Evolutionary conservation across 2,888 invertebrate species (phyloP).

Genomic region (Cosmopolites sordidus): DNA sequence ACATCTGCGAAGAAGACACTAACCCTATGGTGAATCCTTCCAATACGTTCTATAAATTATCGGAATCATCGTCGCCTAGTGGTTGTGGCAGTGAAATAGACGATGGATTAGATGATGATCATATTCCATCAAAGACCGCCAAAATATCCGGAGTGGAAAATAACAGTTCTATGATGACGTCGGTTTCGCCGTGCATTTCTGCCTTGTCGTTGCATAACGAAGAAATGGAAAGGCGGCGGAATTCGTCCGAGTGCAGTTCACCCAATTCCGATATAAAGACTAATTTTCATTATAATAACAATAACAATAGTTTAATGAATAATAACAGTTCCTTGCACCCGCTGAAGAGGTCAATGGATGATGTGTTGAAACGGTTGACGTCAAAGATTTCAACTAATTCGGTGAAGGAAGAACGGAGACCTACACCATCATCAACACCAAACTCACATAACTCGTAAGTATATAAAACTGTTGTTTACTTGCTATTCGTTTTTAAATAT

Average conservation of each 20-base stretch:
- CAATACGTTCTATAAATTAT: slow-evolving; percentile 45
- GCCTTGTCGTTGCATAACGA: slow-evolving; percentile 55
- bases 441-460: slow-evolving; percentile 49
- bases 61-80: slow-evolving; percentile 47
- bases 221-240: slow-evolving; percentile 48
- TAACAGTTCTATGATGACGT: slow-evolving; percentile 28
- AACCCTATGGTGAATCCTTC: slow-evolving; percentile 41
- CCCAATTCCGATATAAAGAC: slow-evolving; percentile 65
- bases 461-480: too few species aligned
- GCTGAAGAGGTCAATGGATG: slow-evolving; percentile 83
- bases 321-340: slow-evolving; percentile 59
- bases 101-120: slow-evolving; percentile 46
- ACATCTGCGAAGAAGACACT: slow-evolving; percentile 57
- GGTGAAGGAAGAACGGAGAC: slow-evolving; percentile 66
- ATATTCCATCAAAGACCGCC: slow-evolving; percentile 48
- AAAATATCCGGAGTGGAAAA: slow-evolving; percentile 40
- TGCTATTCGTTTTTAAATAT: too few species aligned
- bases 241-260: slow-evolving; percentile 70
- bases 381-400: slow-evolving; percentile 80
- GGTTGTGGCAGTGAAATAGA: slow-evolving; percentile 49
- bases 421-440: slow-evolving; percentile 66
- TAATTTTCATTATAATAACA: slow-evolving; percentile 52
- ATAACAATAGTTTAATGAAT: slow-evolving; percentile 62
- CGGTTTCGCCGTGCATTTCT: slow-evolving; percentile 41
- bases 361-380: slow-evolving; percentile 78